Evolutionary conservation across 2,797 vertebrate species (phyloP).

Genomic region (Ctenochaetus hawaiiensis): DNA sequence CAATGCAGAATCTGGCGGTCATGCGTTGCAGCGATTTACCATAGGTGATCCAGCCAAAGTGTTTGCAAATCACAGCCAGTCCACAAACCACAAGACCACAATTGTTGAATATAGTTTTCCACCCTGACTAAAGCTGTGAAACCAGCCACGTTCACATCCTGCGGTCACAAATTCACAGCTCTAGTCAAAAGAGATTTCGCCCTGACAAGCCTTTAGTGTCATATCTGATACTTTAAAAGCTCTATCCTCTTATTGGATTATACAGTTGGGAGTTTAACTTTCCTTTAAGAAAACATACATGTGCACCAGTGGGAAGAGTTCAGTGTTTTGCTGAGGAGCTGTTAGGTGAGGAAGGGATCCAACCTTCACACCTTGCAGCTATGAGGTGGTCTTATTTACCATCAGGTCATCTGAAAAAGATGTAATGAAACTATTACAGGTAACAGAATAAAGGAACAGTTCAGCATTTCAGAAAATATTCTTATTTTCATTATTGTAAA

Average conservation of each 20-base stretch:
- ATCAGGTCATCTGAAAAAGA: slow-evolving; percentile 19
- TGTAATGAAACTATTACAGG: slow-evolving; percentile 30
- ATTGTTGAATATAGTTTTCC: slow-evolving; percentile 71
- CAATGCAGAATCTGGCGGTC: slow-evolving; percentile 59
- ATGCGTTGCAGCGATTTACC: slow-evolving; percentile 55
- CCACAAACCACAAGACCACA: slow-evolving; percentile 66
- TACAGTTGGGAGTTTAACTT: slow-evolving; percentile 24
- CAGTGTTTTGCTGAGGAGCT: slow-evolving; percentile 13
- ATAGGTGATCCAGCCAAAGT: slow-evolving; percentile 64
- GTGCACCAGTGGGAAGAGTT: slow-evolving; percentile 25
- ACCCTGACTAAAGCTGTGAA: slow-evolving; percentile 62
- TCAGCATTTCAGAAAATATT: background rate
- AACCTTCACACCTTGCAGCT: slow-evolving; percentile 21
- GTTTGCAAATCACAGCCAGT: slow-evolving; percentile 65
- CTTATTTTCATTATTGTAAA: background rate
- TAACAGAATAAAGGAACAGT: background rate
- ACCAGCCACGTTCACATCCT: slow-evolving; percentile 68
- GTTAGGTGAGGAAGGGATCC: slow-evolving; percentile 23
- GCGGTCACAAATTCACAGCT: slow-evolving; percentile 55
- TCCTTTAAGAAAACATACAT: slow-evolving; percentile 37
- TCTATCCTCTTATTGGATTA: slow-evolving; percentile 46
- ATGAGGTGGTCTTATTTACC: slow-evolving; percentile 29
- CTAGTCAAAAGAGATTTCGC: slow-evolving; percentile 43
- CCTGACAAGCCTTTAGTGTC: slow-evolving; percentile 48
- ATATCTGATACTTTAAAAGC: slow-evolving; percentile 45